Evolutionary conservation across 1,140 invertebrate species (phyloP), one percentile per base, ranked within the genome.

Genomic region (Monochamus saltuarius): DNA sequence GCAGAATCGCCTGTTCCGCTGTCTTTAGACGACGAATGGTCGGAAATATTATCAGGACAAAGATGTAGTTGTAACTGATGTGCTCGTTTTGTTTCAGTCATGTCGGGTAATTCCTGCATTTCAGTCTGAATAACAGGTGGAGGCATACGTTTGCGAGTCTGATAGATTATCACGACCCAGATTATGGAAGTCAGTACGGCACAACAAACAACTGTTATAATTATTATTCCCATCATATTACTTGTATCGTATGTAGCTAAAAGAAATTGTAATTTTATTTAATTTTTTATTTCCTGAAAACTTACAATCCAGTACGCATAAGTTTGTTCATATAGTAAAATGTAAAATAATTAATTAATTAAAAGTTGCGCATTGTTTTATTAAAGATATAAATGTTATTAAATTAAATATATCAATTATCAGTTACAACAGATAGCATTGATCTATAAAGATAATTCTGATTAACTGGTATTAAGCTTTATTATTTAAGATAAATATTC

Each of bases 141-240:
- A 0, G 53, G 2, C 34, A 59, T 61, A n/a, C 46, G 60, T 74
- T 85, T 85, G 50, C 89, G 78, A 1, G 91, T 92, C 69, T 94
- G 89, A 74, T 95, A 95, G 67, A 96, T 95, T 57, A 96, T 89
- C 6, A 93, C 86, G 9, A 95, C 91, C 94, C 94, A 97, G 22
- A 95, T 84, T 9, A 94, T 83, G 0, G 93, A 96, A 3, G 92
- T 95, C 4, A 87, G 85, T 13, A 97, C 90, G 35, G 93, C 88
- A 75, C 93, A 94, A 75, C 91, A 91, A 19, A 95, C 91, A 0
- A 95, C 89, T 2, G 91, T 89, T 55, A 96, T 93, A 64, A 94
- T 87, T 65, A 95, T 89, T 56, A 95, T 87, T 40, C 91, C 91
- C 40, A 90, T 83, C 70, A 92, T 89, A 61, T 92, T 79, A 60